A percentile compares a stretch with the other conserved stretches of the same genome.
Conservation (phyloP, 2,888 invertebrate genomes). For the Linnaemya tessellans region DNA sequence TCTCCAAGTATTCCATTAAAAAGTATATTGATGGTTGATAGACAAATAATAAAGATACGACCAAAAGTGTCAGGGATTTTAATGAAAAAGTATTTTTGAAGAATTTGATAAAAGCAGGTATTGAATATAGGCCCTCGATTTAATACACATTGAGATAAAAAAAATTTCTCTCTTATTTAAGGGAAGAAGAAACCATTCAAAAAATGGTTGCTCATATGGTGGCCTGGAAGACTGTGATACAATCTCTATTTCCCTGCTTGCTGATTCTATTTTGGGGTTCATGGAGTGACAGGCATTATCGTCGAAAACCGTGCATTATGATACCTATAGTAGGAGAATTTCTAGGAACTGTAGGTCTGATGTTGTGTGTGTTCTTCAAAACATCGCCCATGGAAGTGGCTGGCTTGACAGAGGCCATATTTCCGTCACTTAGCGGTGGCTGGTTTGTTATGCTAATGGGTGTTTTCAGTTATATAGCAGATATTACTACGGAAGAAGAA, state of each 20-base stretch:
- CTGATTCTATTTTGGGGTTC: slow-evolving; percentile 92
- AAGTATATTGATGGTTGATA: too few species aligned
- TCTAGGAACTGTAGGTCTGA: slow-evolving; percentile 89
- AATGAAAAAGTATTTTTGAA: too few species aligned
- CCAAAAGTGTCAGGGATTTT: too few species aligned
- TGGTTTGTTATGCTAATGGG: slow-evolving; percentile 97
- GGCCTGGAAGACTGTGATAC: slow-evolving; percentile 93
- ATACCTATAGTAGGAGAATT: slow-evolving; percentile 92
- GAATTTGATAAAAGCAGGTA: too few species aligned
- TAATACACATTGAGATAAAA: background rate
- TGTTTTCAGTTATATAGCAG: slow-evolving; percentile 94
- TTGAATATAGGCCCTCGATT: too few species aligned
- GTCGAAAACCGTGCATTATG: slow-evolving; percentile 89
- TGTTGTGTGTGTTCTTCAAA: slow-evolving; percentile 91
- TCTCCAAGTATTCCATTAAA: too few species aligned
- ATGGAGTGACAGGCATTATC: slow-evolving; percentile 86
- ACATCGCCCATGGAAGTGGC: slow-evolving; percentile 91
- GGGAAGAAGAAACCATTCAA: slow-evolving; percentile 88
- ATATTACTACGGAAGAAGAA: slow-evolving; percentile 92
- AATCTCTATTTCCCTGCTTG: slow-evolving; percentile 91
- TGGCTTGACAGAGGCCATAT: slow-evolving; percentile 91
- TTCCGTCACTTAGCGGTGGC: slow-evolving; percentile 91
- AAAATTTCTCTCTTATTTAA: slow-evolving; percentile 56
- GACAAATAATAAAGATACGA: too few species aligned
- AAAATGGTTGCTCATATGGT: slow-evolving; percentile 91